Percentiles rank a stretch among this genome's conserved stretches.
phyloP scores from a whole-genome alignment of 2,888 invertebrate species.

The Ophioninae sp. region DNA sequence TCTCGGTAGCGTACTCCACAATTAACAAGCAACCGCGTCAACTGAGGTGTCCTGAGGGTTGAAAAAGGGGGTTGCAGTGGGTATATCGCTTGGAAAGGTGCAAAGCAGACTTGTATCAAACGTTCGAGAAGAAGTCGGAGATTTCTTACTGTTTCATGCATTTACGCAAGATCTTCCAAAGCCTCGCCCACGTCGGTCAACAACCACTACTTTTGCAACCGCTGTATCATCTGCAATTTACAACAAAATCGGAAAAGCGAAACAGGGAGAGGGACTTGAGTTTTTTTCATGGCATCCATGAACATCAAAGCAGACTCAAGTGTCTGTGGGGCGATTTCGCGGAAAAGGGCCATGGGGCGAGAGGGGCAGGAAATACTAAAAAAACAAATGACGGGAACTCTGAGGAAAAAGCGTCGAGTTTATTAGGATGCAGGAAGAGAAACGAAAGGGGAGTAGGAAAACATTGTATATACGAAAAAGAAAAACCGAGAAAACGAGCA shows the following conservation, averaged over 20 bases:
- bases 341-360: neutral
- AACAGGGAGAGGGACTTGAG: neutral
- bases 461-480: constrained; percentile 7
- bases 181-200: neutral
- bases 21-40: constrained; percentile 53
- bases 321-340: neutral
- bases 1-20: constrained; percentile 51
- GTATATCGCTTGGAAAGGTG: constrained; percentile 3
- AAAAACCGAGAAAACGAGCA: constrained; percentile 20
- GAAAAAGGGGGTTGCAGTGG: neutral
- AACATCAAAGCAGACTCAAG: constrained; percentile 25
- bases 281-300: constrained; percentile 32
- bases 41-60: neutral
- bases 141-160: neutral
- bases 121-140: constrained; percentile 1
- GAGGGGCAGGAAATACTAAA: neutral
- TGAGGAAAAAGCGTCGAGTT: constrained; percentile 32
- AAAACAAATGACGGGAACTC: constrained; percentile 25
- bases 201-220: neutral
- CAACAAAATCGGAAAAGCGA: neutral
- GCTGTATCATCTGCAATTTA: neutral
- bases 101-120: constrained; percentile 38
- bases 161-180: neutral
- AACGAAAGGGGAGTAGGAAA: neutral
- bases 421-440: neutral